Conservation (phyloP, 2,113 vertebrate genomes). For the Grammomys surdaster region DNA sequence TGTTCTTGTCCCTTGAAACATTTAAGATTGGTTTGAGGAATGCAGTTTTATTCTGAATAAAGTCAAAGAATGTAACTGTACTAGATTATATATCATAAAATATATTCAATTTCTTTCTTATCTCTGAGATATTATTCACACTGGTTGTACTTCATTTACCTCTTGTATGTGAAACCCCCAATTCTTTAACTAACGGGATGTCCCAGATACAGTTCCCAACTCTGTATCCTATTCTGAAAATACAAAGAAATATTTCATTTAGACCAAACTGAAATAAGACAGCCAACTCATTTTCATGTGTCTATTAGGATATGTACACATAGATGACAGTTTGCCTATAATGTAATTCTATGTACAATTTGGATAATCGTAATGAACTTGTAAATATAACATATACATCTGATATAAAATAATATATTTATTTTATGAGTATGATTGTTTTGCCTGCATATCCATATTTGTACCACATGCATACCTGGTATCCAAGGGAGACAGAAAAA, state of each 20-base stretch:
- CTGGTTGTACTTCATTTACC: rapidly evolving
- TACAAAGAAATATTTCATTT: background rate
- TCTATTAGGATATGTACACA: background rate
- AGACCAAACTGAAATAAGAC: background rate
- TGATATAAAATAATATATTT: background rate
- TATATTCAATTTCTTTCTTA: background rate
- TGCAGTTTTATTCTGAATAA: background rate
- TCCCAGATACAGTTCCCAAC: background rate
- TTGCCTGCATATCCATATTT: no score
- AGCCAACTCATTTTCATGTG: background rate
- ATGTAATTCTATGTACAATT: background rate
- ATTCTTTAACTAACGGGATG: background rate
- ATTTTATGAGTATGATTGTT: background rate
- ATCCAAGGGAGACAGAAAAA: background rate
- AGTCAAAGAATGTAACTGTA: background rate
- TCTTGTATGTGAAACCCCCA: background rate
- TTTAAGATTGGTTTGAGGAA: background rate
- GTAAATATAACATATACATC: background rate
- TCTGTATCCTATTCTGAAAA: background rate
- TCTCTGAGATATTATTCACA: background rate
- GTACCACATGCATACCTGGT: background rate
- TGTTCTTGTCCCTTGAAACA: background rate
- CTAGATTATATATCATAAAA: background rate
- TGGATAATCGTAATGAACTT: background rate
- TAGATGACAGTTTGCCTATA: background rate